Conservation (phyloP, 2,113 vertebrate species). For the Lamprologus lemairii region DNA sequence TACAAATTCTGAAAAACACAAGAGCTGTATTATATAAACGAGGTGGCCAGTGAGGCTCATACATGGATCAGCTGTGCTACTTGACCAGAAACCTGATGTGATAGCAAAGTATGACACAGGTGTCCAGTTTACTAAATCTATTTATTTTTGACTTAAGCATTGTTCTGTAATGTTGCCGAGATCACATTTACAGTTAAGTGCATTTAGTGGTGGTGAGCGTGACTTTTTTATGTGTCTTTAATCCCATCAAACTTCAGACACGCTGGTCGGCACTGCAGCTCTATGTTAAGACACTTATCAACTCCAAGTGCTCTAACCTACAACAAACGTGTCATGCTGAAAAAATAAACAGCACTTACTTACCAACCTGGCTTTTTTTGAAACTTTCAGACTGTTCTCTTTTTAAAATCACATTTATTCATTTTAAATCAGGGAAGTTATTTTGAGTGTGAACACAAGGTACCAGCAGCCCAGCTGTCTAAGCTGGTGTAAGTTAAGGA, state of each 20-base stretch:
- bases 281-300: neutral
- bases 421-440: neutral
- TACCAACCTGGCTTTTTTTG: accelerated
- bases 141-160: neutral
- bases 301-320: neutral
- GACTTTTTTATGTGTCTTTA: neutral
- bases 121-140: accelerated
- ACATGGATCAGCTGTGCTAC: neutral
- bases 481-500: accelerated
- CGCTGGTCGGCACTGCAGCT: neutral
- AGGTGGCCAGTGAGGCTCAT: neutral
- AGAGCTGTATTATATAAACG: neutral
- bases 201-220: accelerated
- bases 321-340: neutral
- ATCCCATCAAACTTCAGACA: neutral
- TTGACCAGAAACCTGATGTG: neutral
- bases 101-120: neutral
- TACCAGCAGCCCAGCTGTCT: neutral
- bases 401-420: neutral
- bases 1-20: neutral
- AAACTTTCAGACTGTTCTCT: accelerated
- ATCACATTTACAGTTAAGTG: neutral
- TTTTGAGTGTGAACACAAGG: neutral
- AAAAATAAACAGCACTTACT: neutral
- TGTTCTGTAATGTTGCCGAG: neutral